Evolutionary conservation across 1,140 invertebrate genomes (phyloP).

Genomic region (Bursaphelenchus mucronatus): DNA sequence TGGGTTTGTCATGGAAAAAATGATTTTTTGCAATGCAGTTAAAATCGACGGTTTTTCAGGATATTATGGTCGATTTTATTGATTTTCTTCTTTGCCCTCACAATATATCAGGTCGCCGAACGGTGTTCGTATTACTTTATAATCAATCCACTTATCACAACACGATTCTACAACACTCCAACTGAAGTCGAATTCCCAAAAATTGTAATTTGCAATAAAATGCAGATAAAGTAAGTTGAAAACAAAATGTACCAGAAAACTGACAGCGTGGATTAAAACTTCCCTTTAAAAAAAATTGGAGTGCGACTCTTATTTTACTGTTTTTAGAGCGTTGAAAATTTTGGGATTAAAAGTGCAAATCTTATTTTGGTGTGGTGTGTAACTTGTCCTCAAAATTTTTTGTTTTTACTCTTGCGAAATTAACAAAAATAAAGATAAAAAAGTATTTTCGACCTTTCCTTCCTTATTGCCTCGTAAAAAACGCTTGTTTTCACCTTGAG

Average conservation of each 20-base stretch:
- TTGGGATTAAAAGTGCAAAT: too few species aligned
- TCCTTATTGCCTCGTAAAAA: too few species aligned
- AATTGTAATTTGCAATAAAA: slow-evolving; percentile 43
- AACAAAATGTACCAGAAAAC: neutral
- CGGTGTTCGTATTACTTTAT: slow-evolving; percentile 47
- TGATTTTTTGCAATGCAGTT: slow-evolving; percentile 3
- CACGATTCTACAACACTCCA: slow-evolving; percentile 37
- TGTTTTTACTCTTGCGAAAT: too few species aligned
- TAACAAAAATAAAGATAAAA: too few species aligned
- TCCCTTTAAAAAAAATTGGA: too few species aligned
- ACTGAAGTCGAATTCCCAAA: slow-evolving; percentile 35
- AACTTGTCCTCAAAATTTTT: too few species aligned
- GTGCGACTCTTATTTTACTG: too few species aligned
- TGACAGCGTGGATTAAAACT: neutral
- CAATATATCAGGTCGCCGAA: slow-evolving; percentile 47
- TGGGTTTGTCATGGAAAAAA: slow-evolving; percentile 1
- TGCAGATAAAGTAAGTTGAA: slow-evolving; percentile 42
- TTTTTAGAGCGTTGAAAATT: too few species aligned
- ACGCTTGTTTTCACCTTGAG: neutral
- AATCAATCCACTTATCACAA: slow-evolving; percentile 39
- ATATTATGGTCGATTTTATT: slow-evolving; percentile 39
- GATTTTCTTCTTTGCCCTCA: slow-evolving; percentile 39
- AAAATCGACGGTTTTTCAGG: slow-evolving; percentile 21
- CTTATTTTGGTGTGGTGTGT: too few species aligned
- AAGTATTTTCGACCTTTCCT: too few species aligned